Evolutionary conservation across 1,140 invertebrate genomes (phyloP).

Genomic region (Aphelenchoides fujianensis): DNA sequence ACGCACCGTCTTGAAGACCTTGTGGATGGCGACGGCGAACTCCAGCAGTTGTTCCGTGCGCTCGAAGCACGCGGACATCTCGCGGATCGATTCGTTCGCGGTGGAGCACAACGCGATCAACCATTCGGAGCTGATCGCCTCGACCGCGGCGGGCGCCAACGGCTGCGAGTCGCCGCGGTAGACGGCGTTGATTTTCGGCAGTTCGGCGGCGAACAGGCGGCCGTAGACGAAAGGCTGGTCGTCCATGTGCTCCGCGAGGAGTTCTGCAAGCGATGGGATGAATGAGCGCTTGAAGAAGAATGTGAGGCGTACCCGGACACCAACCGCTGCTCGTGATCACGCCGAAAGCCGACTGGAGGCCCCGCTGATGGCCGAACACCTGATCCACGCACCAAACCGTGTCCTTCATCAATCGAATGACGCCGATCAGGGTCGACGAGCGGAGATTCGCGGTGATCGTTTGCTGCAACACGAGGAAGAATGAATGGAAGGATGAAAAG

Average conservation of each 20-base stretch:
- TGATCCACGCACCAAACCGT: slow-evolving; percentile 40
- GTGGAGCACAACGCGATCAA: slow-evolving; percentile 26
- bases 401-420: slow-evolving; percentile 40
- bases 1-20: slow-evolving; percentile 44
- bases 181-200: slow-evolving; percentile 25
- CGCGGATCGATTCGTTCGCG: slow-evolving; percentile 28
- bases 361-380: slow-evolving; percentile 38
- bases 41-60: slow-evolving; percentile 38
- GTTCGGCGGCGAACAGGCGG: slow-evolving; percentile 23
- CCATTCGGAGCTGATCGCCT: slow-evolving; percentile 4
- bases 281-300: not conserved
- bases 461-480: slow-evolving; percentile 20
- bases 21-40: slow-evolving; percentile 39
- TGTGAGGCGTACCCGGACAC: slow-evolving; percentile 35
- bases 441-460: slow-evolving; percentile 18
- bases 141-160: not conserved
- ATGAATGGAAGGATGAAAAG: no score
- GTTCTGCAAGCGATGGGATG: slow-evolving; percentile 18
- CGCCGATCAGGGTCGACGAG: slow-evolving; percentile 44
- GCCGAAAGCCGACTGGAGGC: slow-evolving; percentile 34
- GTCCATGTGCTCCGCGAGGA: slow-evolving; percentile 20
- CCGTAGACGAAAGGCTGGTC: slow-evolving; percentile 31
- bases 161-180: not conserved
- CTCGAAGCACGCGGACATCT: slow-evolving; percentile 42
- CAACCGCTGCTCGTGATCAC: slow-evolving; percentile 36